phyloP scores from a whole-genome alignment of 2,113 vertebrate genomes.

The Malaclemys terrapin region DNA sequence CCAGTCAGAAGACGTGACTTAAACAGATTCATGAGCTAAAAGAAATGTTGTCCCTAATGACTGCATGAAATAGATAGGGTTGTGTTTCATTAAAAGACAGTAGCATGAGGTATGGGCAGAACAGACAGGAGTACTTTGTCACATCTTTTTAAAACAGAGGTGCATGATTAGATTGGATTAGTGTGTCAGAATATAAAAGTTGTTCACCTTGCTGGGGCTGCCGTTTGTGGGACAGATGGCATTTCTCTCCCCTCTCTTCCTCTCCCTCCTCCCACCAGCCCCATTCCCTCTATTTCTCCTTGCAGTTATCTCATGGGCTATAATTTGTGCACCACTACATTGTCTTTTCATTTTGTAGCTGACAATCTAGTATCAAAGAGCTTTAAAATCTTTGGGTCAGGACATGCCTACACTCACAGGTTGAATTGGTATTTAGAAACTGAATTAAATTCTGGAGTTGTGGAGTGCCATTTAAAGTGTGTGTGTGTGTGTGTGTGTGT shows the following conservation, averaged over 20 bases:
- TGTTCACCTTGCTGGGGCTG: background rate
- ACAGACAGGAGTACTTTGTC: background rate
- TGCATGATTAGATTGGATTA: background rate
- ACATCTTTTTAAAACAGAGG: background rate
- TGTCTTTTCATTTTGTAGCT: background rate
- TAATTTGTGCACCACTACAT: background rate
- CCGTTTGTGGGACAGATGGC: fast-evolving
- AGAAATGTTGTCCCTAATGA: background rate
- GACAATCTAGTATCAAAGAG: background rate
- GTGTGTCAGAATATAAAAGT: background rate
- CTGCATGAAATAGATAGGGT: background rate
- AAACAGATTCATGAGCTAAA: background rate
- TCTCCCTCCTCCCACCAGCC: background rate
- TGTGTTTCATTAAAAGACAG: background rate
- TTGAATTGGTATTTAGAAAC: background rate
- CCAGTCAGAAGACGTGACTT: background rate
- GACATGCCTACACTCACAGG: background rate
- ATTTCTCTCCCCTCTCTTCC: background rate
- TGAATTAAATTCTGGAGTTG: background rate
- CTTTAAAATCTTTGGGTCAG: background rate
- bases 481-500: background rate
- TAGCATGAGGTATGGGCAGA: background rate
- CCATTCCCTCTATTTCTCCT: background rate
- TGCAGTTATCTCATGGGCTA: background rate
- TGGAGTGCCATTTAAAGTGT: background rate